A percentile compares a stretch with the other conserved stretches of the same genome.
phyloP scores from a whole-genome alignment of 2,113 vertebrate genomes.

The Dipodomys merriami region DNA sequence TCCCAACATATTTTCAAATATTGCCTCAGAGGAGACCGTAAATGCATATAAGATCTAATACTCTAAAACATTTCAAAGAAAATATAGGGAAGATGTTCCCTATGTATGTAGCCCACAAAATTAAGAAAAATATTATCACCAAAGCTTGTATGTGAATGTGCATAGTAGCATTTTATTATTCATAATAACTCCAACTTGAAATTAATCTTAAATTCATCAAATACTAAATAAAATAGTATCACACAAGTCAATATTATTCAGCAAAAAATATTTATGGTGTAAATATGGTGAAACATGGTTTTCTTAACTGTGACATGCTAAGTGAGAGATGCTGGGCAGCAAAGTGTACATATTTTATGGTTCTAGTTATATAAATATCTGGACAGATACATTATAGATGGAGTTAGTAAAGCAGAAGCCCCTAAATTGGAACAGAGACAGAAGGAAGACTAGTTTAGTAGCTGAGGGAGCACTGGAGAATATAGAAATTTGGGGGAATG shows the following conservation, averaged over 20 bases:
- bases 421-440: not conserved
- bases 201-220: not conserved
- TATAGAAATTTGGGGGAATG: not conserved
- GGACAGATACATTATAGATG: no score
- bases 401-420: not conserved
- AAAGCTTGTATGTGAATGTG: not conserved
- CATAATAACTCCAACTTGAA: not conserved
- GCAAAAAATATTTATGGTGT: not conserved
- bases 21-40: not conserved
- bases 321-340: not conserved
- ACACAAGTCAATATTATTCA: not conserved
- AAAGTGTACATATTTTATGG: not conserved
- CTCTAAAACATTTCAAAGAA: not conserved
- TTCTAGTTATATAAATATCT: not conserved
- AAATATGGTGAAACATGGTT: not conserved
- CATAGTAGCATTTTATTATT: not conserved
- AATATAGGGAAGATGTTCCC: not conserved
- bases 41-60: not conserved
- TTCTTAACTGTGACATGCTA: not conserved
- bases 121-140: not conserved
- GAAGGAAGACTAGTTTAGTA: not conserved
- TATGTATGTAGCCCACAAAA: not conserved
- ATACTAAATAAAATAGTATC: not conserved
- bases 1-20: not conserved
- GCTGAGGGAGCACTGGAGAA: not conserved